These are phyloP conservation scores for Phengaris arion DNA, from an alignment of 2,888 invertebrate genomes.

Conservation along the genomic window DNA sequence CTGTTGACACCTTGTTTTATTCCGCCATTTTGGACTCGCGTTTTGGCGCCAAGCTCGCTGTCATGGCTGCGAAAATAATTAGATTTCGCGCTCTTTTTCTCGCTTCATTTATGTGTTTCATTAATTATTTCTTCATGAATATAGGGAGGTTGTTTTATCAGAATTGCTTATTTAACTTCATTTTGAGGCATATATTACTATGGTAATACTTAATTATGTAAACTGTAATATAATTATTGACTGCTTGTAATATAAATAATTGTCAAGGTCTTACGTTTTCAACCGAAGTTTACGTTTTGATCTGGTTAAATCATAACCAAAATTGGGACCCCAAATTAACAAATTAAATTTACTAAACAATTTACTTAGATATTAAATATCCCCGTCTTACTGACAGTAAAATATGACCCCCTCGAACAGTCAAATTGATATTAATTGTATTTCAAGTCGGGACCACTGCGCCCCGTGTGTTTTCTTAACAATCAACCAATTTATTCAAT, in stretches of 20 bases:
- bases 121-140: slow-evolving; percentile 70
- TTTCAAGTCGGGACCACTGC: slow-evolving; percentile 62
- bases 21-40: slow-evolving; percentile 57
- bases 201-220: background rate
- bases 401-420: slow-evolving; percentile 51
- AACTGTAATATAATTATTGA: background rate
- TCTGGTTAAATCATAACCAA: background rate
- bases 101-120: slow-evolving; percentile 73
- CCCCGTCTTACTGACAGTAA: slow-evolving; percentile 43
- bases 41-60: slow-evolving; percentile 71
- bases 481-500: slow-evolving; percentile 56
- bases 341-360: slow-evolving; percentile 37
- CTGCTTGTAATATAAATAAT: background rate
- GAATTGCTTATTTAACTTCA: slow-evolving; percentile 7
- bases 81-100: slow-evolving; percentile 68
- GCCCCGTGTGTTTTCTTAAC: slow-evolving; percentile 76
- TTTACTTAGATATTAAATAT: slow-evolving; percentile 30
- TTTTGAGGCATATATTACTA: background rate
- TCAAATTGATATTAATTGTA: slow-evolving; percentile 77
- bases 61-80: slow-evolving; percentile 75
- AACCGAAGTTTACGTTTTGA: background rate
- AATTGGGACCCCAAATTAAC: slow-evolving; percentile 29
- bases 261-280: background rate
- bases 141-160: slow-evolving; percentile 41
- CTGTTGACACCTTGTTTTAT: slow-evolving; percentile 53